Evolutionary conservation across 2,888 invertebrate genomes (phyloP).

Genomic region (Agrotis puta): DNA sequence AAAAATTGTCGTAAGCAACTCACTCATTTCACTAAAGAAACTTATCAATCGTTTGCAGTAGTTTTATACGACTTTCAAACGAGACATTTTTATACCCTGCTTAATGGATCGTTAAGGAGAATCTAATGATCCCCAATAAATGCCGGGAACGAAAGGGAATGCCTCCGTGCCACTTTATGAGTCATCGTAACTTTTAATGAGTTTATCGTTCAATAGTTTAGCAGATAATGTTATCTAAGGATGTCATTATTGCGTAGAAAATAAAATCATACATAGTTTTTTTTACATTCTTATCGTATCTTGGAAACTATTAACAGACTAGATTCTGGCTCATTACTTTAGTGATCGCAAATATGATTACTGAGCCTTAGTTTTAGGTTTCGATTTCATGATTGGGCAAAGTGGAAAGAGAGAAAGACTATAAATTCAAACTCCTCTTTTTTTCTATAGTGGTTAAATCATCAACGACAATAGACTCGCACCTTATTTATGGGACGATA

Average conservation of each 20-base stretch:
- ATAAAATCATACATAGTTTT: neutral
- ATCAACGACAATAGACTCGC: neutral
- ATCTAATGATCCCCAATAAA: slow-evolving; percentile 43
- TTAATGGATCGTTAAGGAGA: neutral
- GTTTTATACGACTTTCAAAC: neutral
- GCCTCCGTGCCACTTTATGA: slow-evolving; percentile 21
- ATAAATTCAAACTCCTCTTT: no score
- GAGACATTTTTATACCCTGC: slow-evolving; percentile 18
- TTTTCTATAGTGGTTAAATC: no score
- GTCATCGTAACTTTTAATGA: slow-evolving; percentile 18
- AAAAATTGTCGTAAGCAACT: neutral
- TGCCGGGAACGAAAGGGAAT: neutral
- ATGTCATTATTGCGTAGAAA: slow-evolving; percentile 4
- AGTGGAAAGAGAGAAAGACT: no score
- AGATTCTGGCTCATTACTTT: neutral
- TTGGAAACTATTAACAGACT: neutral
- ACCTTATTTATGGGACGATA: no score
- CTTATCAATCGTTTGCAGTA: neutral
- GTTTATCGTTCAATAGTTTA: slow-evolving; percentile 33
- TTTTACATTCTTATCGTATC: slow-evolving; percentile 1
- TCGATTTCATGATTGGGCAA: no score
- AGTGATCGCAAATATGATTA: neutral
- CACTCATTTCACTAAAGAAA: neutral
- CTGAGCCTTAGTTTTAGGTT: neutral
- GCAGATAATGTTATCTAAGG: slow-evolving; percentile 26